Evolutionary conservation across 2,888 invertebrate genomes (phyloP).

Genomic region (Bedellia somnulentella): DNA sequence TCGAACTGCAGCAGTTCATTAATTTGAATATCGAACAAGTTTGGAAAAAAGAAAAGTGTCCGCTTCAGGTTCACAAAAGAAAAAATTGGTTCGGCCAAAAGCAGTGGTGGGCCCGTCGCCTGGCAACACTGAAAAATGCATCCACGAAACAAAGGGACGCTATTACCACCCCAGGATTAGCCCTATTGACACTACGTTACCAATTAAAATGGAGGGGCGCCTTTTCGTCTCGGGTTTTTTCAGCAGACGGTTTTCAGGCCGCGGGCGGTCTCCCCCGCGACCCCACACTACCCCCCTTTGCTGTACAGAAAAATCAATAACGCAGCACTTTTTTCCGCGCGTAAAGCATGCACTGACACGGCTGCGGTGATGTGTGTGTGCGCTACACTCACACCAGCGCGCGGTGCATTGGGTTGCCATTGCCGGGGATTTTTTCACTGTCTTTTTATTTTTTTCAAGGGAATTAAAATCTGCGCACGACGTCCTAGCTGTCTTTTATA

Average conservation of each 20-base stretch:
- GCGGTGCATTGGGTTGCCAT: conserved; percentile 33
- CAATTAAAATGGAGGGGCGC: conserved; percentile 61
- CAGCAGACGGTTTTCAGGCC: conserved; percentile 61
- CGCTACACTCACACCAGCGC: conserved; percentile 26
- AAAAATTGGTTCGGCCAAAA: too few relatives aligned
- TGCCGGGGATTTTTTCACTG: conserved; percentile 7
- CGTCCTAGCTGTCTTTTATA: conserved; percentile 30
- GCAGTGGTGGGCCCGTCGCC: too few relatives aligned
- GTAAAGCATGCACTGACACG: conserved; percentile 61
- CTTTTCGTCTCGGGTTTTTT: conserved; percentile 60
- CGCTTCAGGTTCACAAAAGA: too few relatives aligned
- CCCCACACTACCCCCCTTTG: conserved; percentile 26
- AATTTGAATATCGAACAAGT: too few relatives aligned
- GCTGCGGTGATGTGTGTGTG: conserved; percentile 19
- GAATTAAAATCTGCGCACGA: conserved; percentile 38
- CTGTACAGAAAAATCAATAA: conserved; percentile 62
- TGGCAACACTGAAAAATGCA: conserved; percentile 55
- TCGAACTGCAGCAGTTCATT: too few relatives aligned
- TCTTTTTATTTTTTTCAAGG: conserved; percentile 18
- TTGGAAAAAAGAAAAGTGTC: too few relatives aligned
- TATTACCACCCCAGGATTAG: conserved; percentile 53
- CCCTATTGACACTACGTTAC: conserved; percentile 62
- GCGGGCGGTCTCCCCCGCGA: conserved; percentile 31
- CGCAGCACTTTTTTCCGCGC: conserved; percentile 63
- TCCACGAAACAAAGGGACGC: conserved; percentile 50